These are phyloP conservation scores for Pristis pectinata DNA, from an alignment of 2,797 vertebrate species.

Conservation along the genomic window DNA sequence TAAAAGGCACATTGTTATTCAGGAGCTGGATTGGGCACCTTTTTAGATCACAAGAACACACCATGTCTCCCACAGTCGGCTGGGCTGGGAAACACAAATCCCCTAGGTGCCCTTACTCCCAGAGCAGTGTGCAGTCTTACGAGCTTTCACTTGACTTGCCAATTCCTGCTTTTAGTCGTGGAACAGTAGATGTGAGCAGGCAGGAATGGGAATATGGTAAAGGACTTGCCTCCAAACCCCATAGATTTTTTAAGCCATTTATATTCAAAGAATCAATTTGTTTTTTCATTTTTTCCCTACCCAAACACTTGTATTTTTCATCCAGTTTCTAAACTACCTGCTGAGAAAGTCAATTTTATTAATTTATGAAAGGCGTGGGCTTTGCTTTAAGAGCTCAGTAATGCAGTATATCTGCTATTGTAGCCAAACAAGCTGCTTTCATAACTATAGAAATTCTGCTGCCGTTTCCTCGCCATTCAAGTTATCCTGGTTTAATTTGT, in stretches of 20 bases:
- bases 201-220: not conserved
- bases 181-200: not conserved
- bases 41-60: not conserved
- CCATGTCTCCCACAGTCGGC: not conserved
- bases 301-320: not conserved
- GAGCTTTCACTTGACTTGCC: not conserved
- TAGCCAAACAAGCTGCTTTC: not conserved
- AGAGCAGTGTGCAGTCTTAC: not conserved
- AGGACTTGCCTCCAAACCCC: too few relatives aligned
- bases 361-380: constrained; percentile 19
- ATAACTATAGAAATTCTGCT: too few relatives aligned
- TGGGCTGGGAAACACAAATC: not conserved
- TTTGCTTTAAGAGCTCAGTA: not conserved
- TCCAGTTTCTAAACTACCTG: not conserved
- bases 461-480: not conserved
- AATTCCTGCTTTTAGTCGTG: not conserved
- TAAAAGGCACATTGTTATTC: not conserved
- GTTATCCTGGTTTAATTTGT: constrained; percentile 9
- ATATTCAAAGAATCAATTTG: too few relatives aligned
- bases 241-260: too few relatives aligned
- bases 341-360: not conserved
- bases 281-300: not conserved
- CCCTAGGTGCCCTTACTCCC: not conserved
- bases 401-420: not conserved
- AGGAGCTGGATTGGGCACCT: not conserved